Evolutionary conservation across 1,140 invertebrate species (phyloP).

Genomic region (Cherax destructor): DNA sequence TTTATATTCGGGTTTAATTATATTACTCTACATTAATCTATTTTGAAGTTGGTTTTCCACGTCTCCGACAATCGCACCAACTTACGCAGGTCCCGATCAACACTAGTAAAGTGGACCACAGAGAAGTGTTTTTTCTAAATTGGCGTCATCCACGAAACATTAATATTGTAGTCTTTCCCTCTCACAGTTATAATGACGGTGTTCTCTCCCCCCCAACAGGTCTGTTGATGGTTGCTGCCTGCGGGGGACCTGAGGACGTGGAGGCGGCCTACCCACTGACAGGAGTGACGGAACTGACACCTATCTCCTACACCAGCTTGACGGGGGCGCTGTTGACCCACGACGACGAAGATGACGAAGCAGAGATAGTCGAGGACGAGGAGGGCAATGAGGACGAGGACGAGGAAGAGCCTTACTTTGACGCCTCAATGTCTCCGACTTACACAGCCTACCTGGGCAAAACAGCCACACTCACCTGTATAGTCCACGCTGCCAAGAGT

Average conservation of each 20-base stretch:
- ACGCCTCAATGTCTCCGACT: conserved; percentile 63
- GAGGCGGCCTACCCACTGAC: conserved; percentile 34
- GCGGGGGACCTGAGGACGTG: conserved; percentile 42
- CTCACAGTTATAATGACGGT: background rate
- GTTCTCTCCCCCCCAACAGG: background rate
- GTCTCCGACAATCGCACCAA: too few species aligned
- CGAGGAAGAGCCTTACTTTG: conserved; percentile 68
- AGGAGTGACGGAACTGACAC: conserved; percentile 21
- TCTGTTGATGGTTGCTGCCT: conserved; percentile 9
- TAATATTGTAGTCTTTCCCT: too few species aligned
- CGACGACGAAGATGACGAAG: conserved; percentile 33
- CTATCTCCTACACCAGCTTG: conserved; percentile 11
- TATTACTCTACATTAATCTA: too few species aligned
- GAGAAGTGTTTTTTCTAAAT: too few species aligned
- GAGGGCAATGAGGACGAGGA: conserved; percentile 23
- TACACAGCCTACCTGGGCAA: conserved; percentile 70
- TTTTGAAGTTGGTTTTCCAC: too few species aligned
- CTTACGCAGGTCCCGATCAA: too few species aligned
- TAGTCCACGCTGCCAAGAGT: conserved; percentile 68
- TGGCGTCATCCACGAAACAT: too few species aligned
- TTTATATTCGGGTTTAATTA: too few species aligned
- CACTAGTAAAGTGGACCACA: too few species aligned
- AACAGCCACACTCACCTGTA: conserved; percentile 67
- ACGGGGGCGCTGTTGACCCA: conserved; percentile 12
- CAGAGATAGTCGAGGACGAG: conserved; percentile 28